Evolutionary conservation across 2,113 vertebrate species (phyloP), one percentile per base, ranked within the genome.

Genomic region (Callipepla squamata): DNA sequence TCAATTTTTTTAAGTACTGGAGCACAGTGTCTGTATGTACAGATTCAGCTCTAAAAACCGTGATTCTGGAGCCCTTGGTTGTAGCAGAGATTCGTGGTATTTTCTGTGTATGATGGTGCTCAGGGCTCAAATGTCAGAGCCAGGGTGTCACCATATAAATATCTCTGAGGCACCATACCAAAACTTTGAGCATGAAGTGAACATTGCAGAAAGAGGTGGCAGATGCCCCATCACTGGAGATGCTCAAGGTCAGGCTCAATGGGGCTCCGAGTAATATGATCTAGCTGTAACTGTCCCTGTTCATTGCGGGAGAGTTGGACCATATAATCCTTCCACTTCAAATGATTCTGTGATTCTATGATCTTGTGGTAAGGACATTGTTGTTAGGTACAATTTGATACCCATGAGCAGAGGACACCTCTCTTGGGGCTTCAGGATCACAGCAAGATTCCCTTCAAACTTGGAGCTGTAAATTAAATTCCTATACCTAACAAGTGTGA

Each of bases 1-100:
- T 28, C 2, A 57, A 23, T 14, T 11, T 25, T 18, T 91, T 59
- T 26, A 57, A 59, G 14, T 7, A 30, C 19, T 1, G 2, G 4
- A 73, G 0, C 3, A 15, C 0, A 1, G 2, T 76, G 18, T 26
- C 18, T 8, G 0, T 55, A 20, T 14, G 4, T 15, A 8, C 23
- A 7, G 12, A 65, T 61, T 75, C 20, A 68, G 6, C 11, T 53
- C 1, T 30, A 48, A 50, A 30, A 38, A 5, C 6, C 7, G 25
- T 0, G 0, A 19, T 6, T 34, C 28, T 55, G 38, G 28, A 66
- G 13, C 5, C 18, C 9, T 21, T 4, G 4, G 21, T 69, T 21
- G 30, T 38, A 40, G 9, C 34, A 55, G 45, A 80, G 13, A 9
- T 9, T 26, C 0, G 0, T 2, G 1, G 1, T 17, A 20, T 45